Conservation (phyloP, 2,888 invertebrate genomes). For the Schrankia costaestrigalis region DNA sequence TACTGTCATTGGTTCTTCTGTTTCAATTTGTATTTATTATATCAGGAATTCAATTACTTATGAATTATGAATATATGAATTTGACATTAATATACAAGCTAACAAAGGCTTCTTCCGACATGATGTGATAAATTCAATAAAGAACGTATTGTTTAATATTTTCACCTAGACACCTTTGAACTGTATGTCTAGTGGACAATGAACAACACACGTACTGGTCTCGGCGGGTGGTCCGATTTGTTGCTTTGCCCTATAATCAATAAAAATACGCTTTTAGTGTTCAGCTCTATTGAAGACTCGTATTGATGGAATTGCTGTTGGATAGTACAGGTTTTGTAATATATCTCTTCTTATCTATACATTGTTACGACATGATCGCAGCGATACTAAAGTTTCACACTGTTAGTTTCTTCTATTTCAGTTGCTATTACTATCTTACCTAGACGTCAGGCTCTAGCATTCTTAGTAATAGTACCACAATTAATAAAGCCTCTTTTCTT, state of each 20-base stretch:
- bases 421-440: too few species aligned
- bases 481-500: too few species aligned
- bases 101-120: constrained; percentile 21
- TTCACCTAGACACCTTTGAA: constrained; percentile 60
- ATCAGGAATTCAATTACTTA: not conserved
- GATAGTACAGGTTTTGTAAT: constrained; percentile 26
- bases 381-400: too few species aligned
- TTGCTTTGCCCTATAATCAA: constrained; percentile 56
- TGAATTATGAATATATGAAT: not conserved
- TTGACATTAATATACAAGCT: constrained; percentile 11
- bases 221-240: constrained; percentile 58
- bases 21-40: too few species aligned
- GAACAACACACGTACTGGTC: constrained; percentile 46
- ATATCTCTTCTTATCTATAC: too few species aligned
- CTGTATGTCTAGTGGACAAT: constrained; percentile 55
- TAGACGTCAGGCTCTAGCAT: too few species aligned
- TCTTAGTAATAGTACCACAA: too few species aligned
- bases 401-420: too few species aligned
- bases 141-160: constrained; percentile 50
- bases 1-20: too few species aligned
- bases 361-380: too few species aligned
- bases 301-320: constrained; percentile 41
- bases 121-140: constrained; percentile 45
- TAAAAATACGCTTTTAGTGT: constrained; percentile 46
- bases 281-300: constrained; percentile 46